Evolutionary conservation across 2,888 invertebrate species (phyloP).

Genomic region (Cantharis rufa): DNA sequence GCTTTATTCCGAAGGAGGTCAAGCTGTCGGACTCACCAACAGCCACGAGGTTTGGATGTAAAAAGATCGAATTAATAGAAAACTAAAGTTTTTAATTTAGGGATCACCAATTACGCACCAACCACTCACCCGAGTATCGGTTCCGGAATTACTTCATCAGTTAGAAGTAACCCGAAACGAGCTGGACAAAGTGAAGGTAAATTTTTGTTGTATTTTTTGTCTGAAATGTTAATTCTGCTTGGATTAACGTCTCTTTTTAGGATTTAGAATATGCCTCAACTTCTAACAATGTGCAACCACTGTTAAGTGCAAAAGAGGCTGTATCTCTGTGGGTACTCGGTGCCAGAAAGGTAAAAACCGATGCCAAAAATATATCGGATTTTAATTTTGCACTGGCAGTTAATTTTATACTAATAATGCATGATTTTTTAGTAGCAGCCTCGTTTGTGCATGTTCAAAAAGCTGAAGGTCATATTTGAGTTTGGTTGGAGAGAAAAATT

Average conservation of each 20-base stretch:
- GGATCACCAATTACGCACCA: constrained; percentile 42
- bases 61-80: background rate
- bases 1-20: constrained; percentile 80
- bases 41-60: constrained; percentile 66
- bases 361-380: constrained; percentile 17
- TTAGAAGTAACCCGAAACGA: constrained; percentile 84
- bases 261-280: constrained; percentile 70
- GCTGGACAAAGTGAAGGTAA: constrained; percentile 85
- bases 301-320: constrained; percentile 92
- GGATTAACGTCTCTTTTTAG: constrained; percentile 59
- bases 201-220: constrained; percentile 53
- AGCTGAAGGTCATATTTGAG: background rate
- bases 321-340: constrained; percentile 92
- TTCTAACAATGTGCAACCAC: constrained; percentile 74
- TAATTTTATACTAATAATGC: constrained; percentile 15
- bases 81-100: background rate
- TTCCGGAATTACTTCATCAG: constrained; percentile 80
- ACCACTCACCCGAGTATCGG: constrained; percentile 69
- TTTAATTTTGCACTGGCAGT: constrained; percentile 3
- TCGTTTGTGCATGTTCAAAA: constrained; percentile 34
- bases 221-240: constrained; percentile 3
- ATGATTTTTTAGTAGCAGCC: constrained; percentile 31
- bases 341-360: constrained; percentile 79
- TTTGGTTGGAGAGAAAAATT: background rate
- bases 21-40: constrained; percentile 74